Evolutionary conservation across 2,888 invertebrate species (phyloP), one percentile per base, ranked within the genome.

Genomic region (Synanthedon vespiformis): DNA sequence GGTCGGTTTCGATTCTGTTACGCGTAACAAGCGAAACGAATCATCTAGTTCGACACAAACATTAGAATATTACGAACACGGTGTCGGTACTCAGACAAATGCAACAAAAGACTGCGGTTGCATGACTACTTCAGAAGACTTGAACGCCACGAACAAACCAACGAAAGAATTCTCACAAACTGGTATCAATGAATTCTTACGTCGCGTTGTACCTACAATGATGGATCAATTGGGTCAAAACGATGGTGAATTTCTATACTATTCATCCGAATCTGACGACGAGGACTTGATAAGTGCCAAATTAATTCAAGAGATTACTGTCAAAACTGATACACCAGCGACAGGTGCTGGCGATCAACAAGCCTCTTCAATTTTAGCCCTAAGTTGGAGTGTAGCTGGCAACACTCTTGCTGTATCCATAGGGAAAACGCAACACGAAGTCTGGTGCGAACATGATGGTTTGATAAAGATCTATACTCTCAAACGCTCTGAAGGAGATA

Each of bases 401-500:
- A 81, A 79, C 51, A 75, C 80, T 0, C 18, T 87, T 10, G 87
- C 86, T 0, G 68, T 78, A 0, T 75, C 83, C 1, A 57, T 78
- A 2, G 87, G 86, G 0, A 62, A 67, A 11, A 54, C 64, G 4
- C 78, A 80, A 53, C 85, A 86, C 50, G 80, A 80, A 41, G 63
- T 63, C 1, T 86, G 86, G 83, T 86, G 85, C 41, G 70, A 78
- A 0, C 76, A 79, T 44, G 71, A 76, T 2, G 86, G 86, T 0
- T 40, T 80, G 5, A 76, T 86, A 10, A 66, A 77, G 4, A 64
- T 86, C 4, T 86, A 72, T 51, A 80, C 75, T 0, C 53, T 72
- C 0, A 81, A 78, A 56, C 63, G 74, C 2, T 81, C 68, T 69
- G 89, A 80, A 89, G 90, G 70, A 89, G 90, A 78, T 40, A 69